These are phyloP conservation scores for Tetragonisca angustula DNA, from an alignment of 2,888 invertebrate genomes.

Conservation along the genomic window DNA sequence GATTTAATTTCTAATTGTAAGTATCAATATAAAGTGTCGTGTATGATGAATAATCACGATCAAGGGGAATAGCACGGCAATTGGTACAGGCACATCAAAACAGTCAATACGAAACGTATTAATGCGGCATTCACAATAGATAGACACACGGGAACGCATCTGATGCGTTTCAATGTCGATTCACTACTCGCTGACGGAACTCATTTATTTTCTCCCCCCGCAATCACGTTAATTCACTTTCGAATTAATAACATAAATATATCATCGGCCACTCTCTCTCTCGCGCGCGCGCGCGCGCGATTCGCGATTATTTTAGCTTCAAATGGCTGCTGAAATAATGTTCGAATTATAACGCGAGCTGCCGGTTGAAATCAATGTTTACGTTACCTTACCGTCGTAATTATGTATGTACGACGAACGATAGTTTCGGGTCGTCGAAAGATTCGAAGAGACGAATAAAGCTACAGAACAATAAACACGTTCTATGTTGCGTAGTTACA, in stretches of 20 bases:
- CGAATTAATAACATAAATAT: not conserved
- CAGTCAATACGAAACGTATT: not conserved
- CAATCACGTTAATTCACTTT: not conserved
- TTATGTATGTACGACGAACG: too few relatives aligned
- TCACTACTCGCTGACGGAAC: not conserved
- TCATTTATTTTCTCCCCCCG: not conserved
- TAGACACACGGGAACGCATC: not conserved
- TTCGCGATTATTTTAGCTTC: not conserved
- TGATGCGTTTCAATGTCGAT: not conserved
- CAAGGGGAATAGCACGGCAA: not conserved
- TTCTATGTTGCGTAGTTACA: not conserved
- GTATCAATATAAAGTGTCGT: too few relatives aligned
- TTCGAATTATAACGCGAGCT: rapidly evolving
- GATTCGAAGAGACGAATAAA: not conserved
- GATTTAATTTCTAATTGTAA: too few relatives aligned
- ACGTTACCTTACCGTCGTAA: not conserved
- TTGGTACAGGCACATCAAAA: not conserved
- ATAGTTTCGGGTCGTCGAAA: too few relatives aligned
- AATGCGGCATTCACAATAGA: not conserved
- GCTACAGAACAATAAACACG: not conserved
- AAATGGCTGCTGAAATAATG: not conserved
- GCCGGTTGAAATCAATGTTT: rapidly evolving
- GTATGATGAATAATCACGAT: not conserved
- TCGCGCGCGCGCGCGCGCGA: too few relatives aligned
- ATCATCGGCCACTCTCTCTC: too few relatives aligned